A percentile compares a stretch with the other conserved stretches of the same genome.
Conservation (phyloP, 2,797 vertebrate genomes). For the Pseudochirops corinnae region DNA sequence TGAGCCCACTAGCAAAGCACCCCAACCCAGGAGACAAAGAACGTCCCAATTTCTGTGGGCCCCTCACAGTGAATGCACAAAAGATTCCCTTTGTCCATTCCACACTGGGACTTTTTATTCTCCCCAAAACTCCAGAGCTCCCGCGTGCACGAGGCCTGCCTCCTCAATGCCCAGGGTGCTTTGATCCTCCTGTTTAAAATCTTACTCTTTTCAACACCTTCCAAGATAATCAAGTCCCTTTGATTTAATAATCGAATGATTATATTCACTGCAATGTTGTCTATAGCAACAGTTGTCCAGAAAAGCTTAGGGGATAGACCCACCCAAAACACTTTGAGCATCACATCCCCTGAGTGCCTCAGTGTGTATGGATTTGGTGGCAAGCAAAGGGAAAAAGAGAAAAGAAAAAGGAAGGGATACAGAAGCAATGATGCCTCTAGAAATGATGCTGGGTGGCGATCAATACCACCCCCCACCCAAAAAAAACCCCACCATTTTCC, state of each 20-base stretch:
- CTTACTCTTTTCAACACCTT: conserved; percentile 60
- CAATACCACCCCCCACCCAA: not conserved
- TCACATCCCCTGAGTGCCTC: not conserved
- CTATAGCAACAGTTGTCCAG: conserved; percentile 38
- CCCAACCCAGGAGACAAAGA: conserved; percentile 30
- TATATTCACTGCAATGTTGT: conserved; percentile 27
- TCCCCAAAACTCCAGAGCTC: conserved; percentile 51
- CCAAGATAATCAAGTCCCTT: conserved; percentile 26
- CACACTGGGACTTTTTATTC: conserved; percentile 78
- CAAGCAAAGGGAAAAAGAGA: conserved; percentile 1
- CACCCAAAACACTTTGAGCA: conserved; percentile 41
- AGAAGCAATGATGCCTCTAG: not conserved
- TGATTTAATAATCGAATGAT: conserved; percentile 62
- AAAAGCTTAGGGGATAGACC: conserved; percentile 10
- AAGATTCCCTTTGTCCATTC: conserved; percentile 76
- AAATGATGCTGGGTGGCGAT: not conserved
- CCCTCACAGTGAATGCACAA: conserved; percentile 75
- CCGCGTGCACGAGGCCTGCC: conserved; percentile 60
- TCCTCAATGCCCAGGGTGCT: conserved; percentile 57
- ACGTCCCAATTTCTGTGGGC: conserved; percentile 48
- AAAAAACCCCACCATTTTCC: not conserved
- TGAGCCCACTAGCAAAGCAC: conserved; percentile 39
- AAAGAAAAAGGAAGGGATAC: not conserved
- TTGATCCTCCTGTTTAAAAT: conserved; percentile 75
- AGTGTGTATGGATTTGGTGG: not conserved